phyloP scores from a whole-genome alignment of 2,113 vertebrate species.

The Myrmecophaga tridactyla region DNA sequence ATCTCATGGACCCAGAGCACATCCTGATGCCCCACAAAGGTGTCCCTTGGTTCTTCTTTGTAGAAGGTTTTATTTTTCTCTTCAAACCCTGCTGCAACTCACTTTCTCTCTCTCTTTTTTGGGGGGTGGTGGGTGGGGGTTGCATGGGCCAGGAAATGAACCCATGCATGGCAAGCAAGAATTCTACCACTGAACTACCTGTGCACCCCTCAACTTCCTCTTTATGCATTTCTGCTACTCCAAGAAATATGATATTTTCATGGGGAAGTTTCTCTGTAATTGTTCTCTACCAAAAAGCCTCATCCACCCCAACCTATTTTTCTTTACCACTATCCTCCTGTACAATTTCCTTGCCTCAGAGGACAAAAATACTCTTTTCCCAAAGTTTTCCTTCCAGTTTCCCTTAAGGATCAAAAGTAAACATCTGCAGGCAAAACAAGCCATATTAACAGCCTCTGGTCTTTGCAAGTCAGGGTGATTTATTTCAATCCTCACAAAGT shows the following conservation, averaged over 20 bases:
- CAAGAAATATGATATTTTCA: neutral
- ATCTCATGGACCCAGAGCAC: neutral
- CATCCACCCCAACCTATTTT: rapidly evolving
- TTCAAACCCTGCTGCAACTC: neutral
- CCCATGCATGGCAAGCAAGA: too few species aligned
- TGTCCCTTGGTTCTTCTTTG: neutral
- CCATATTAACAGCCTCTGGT: neutral
- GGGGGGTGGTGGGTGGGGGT: too few species aligned
- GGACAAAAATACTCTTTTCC: neutral
- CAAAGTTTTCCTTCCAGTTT: neutral
- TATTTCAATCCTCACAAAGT: neutral
- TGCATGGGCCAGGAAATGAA: too few species aligned
- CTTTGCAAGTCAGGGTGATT: neutral
- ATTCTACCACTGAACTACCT: too few species aligned
- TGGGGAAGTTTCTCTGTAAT: neutral
- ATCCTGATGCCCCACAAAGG: neutral
- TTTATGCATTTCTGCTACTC: conserved; percentile 12
- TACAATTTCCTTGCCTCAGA: neutral
- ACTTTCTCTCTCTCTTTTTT: too few species aligned
- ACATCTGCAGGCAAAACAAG: neutral
- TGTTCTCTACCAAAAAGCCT: neutral
- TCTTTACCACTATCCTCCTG: neutral
- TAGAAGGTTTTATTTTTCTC: neutral
- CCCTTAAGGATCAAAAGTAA: neutral
- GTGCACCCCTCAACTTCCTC: neutral